These are phyloP conservation scores for Troides aeacus DNA, from an alignment of 2,888 invertebrate genomes.

Conservation along the genomic window DNA sequence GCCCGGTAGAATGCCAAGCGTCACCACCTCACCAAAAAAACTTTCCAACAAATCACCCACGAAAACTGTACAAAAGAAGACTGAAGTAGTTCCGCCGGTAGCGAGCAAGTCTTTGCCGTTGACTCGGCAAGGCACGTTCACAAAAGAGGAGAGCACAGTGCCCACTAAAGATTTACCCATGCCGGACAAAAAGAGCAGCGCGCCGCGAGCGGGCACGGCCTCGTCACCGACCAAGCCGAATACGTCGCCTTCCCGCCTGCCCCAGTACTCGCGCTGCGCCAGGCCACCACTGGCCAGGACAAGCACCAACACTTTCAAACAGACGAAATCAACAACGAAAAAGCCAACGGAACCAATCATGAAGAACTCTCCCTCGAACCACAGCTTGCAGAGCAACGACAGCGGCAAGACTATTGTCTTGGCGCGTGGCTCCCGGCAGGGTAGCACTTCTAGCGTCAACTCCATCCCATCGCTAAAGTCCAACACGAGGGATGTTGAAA, in stretches of 20 bases:
- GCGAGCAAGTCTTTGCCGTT: constrained; percentile 74
- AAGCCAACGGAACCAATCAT: constrained; percentile 54
- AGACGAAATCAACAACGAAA: constrained; percentile 44
- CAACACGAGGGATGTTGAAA: constrained; percentile 83
- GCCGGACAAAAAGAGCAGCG: constrained; percentile 52
- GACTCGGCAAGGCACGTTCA: constrained; percentile 94
- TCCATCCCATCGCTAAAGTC: constrained; percentile 78
- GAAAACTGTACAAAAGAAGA: constrained; percentile 51
- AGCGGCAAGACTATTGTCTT: constrained; percentile 70
- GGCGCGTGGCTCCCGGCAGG: constrained; percentile 60
- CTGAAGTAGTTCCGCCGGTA: constrained; percentile 47
- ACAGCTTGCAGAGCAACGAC: constrained; percentile 78
- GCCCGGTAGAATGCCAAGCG: constrained; percentile 49
- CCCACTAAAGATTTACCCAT: constrained; percentile 61
- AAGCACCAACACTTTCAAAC: constrained; percentile 38
- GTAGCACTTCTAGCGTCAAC: constrained; percentile 81
- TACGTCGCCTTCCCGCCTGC: constrained; percentile 71
- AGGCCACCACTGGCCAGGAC: constrained; percentile 53
- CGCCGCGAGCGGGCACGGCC: constrained; percentile 44
- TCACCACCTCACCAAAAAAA: constrained; percentile 66
- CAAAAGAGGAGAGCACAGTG: constrained; percentile 86
- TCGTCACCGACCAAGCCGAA: constrained; percentile 57
- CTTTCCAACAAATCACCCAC: constrained; percentile 54
- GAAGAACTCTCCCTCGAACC: constrained; percentile 77
- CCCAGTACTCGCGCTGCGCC: constrained; percentile 55